phyloP scores from a whole-genome alignment of 92 coral and sea anemone species.

The Ricordea florida region DNA sequence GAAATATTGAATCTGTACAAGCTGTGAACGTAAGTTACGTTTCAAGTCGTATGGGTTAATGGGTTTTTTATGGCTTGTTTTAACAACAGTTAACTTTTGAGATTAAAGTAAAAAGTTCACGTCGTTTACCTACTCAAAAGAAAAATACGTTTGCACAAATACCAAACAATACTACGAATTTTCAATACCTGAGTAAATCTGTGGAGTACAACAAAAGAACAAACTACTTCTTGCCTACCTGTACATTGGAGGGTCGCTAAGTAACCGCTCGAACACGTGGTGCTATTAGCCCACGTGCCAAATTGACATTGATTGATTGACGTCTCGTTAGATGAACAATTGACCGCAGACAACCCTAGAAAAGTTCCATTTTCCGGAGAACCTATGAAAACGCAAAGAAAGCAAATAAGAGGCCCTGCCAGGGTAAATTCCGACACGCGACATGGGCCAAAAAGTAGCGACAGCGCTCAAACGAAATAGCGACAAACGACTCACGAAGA shows the following conservation, averaged over 20 bases:
- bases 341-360: slow-evolving; percentile 30
- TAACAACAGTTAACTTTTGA: too few relatives aligned
- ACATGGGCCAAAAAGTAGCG: not conserved
- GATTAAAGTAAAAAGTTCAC: too few relatives aligned
- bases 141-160: too few relatives aligned
- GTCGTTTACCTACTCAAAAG: too few relatives aligned
- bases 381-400: not conserved
- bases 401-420: too few relatives aligned
- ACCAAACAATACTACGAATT: too few relatives aligned
- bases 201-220: not conserved
- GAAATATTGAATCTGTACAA: too few relatives aligned
- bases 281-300: slow-evolving; percentile 27
- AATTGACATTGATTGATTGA: slow-evolving; percentile 54
- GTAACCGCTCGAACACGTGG: slow-evolving; percentile 40
- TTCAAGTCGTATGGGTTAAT: too few relatives aligned
- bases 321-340: slow-evolving; percentile 59
- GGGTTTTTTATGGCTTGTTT: too few relatives aligned
- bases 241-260: slow-evolving; percentile 51
- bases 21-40: too few relatives aligned
- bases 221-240: slow-evolving; percentile 34
- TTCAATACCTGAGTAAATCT: too few relatives aligned
- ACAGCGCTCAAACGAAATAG: not conserved
- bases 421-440: not conserved
- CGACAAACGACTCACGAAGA: too few relatives aligned
- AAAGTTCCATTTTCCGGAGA: not conserved